Base-by-base conservation (phyloP, 2,888 invertebrate species). In the Sicus ferrugineus region DNA sequence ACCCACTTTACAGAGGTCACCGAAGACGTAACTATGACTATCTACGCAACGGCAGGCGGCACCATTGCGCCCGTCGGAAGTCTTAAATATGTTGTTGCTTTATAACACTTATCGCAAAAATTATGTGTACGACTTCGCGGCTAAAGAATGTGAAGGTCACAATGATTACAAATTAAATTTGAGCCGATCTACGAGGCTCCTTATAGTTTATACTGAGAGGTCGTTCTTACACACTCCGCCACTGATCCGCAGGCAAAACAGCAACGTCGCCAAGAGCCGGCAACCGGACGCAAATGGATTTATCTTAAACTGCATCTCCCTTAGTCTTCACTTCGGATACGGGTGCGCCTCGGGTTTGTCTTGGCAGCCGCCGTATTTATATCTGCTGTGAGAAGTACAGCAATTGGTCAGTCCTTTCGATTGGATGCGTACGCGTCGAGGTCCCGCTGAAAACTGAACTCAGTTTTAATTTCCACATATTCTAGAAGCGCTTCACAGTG, bases 261-360 rank as follows among this genome's bases (percentile, higher is more conserved):
- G 62, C 67, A 76, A 68, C 74, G 62, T 56, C 75, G 31, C 31
- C 76, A 67, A 48, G 74, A 23, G 11, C 68, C 62, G 66, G 26
- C 56, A 46, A 11, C 82, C 81, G 81, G 81, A 82, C 79, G 75
- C 77, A 75, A 73, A 72, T 56, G 73, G 68, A 73, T 77, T 82
- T 80, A 81, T 81, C 81, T 75, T 73, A 62, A 70, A 67, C 67
- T 70, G 72, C 75, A 76, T 77, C 75, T 66, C 76, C 38, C 63
- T n/a, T n/a, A n/a, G n/a, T n/a, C n/a, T n/a, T n/a, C n/a, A n/a
- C n/a, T n/a, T n/a, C n/a, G n/a, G n/a, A n/a, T n/a, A n/a, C n/a
- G n/a, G n/a, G n/a, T n/a, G n/a, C n/a, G n/a, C n/a, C n/a, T n/a
- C n/a, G n/a, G n/a, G n/a, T n/a, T n/a, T n/a, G n/a, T n/a, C n/a